Evolutionary conservation across 2,888 invertebrate species (phyloP), one percentile per base, ranked within the genome.

Genomic region (Marronus borbonicus): DNA sequence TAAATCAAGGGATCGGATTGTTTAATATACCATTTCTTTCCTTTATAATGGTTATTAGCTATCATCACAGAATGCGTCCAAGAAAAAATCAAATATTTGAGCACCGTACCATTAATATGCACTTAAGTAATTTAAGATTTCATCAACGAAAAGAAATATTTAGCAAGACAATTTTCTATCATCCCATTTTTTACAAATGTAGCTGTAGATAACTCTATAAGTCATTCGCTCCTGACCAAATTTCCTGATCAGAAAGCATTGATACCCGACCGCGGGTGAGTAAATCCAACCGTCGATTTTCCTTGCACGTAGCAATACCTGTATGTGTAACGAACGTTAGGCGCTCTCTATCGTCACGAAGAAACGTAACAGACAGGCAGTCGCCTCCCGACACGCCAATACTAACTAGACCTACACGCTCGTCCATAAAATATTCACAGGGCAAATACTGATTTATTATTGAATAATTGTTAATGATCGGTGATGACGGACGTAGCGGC

Each of bases 381-480:
- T 79, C 81, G 78, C 80, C 80, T 80, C 74, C 70, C 72, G 74
- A 75, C 78, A 76, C 79, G 79, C 75, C 79, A 78, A 77, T 79
- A 80, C 81, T 79, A 81, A 80, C 76, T 82, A 81, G 75, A 68
- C 78, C 77, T 79, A 76, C 76, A 64, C 72, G 65, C 52, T 74
- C 62, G 50, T 49, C 60, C 74, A 82, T 85, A 80, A 87, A 87
- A 85, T 85, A 87, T 87, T 86, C 85, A 87, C 80, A 83, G 80
- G 81, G 85, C 86, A 87, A 87, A 87, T 86, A 86, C 85, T 85
- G 84, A 87, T 87, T 86, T 86, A 87, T 87, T 87, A 87, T 87
- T 87, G 84, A 87, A 84, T 85, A 85, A 86, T 86, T 86, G 85
- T 86, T 86, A 84, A 84, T 86, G 85, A 86, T 86, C 86, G 84